These are phyloP conservation scores for Dicyrtoma fusca DNA, from an alignment of 2,888 invertebrate species.

Conservation along the genomic window DNA sequence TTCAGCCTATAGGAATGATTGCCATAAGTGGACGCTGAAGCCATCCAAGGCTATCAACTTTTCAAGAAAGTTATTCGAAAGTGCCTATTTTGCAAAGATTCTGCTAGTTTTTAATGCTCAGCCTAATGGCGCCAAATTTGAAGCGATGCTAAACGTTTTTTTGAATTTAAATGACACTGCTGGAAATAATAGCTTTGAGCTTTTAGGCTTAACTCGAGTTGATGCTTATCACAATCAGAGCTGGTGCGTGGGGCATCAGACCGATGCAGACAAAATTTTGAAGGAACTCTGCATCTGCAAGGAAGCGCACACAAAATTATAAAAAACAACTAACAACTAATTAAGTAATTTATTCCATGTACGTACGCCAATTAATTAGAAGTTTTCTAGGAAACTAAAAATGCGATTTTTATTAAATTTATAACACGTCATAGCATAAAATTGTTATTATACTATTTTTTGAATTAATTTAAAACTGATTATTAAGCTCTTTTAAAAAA, in stretches of 20 bases:
- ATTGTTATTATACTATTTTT: too few species aligned
- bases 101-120: constrained; percentile 17
- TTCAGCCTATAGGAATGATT: constrained; percentile 1
- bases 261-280: constrained; percentile 31
- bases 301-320: too few species aligned
- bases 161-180: not conserved
- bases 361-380: too few species aligned
- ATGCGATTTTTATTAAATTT: too few species aligned
- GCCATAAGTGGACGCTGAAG: constrained; percentile 24
- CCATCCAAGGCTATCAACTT: not conserved
- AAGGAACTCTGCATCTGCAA: constrained; percentile 32
- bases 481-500: too few species aligned
- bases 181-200: not conserved
- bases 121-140: constrained; percentile 25
- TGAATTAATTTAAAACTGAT: too few species aligned
- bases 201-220: constrained; percentile 10
- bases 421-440: too few species aligned
- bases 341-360: too few species aligned
- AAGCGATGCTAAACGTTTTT: constrained; percentile 7
- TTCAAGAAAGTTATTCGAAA: not conserved
- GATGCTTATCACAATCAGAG: constrained; percentile 32
- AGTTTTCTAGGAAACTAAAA: too few species aligned
- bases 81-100: not conserved
- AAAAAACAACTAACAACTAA: too few species aligned
- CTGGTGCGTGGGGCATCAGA: constrained; percentile 9